These are phyloP conservation scores for Paracanthobrama guichenoti DNA, from an alignment of 2,113 vertebrate species.

Conservation along the genomic window DNA sequence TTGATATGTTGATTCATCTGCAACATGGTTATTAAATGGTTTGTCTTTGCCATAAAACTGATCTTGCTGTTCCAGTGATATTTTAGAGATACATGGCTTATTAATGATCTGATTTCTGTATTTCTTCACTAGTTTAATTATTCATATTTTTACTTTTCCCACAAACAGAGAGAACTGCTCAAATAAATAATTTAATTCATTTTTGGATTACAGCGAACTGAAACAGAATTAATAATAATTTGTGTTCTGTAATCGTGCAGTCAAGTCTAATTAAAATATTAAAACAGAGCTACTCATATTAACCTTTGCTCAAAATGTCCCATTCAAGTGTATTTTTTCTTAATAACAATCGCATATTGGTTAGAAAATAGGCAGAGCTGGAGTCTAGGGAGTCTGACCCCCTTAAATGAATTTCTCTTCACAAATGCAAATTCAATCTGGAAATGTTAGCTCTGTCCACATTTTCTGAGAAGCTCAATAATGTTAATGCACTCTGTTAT, in stretches of 20 bases:
- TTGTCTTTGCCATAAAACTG: neutral
- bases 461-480: neutral
- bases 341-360: neutral
- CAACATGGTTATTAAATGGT: neutral
- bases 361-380: neutral
- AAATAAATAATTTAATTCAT: neutral
- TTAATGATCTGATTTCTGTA: neutral
- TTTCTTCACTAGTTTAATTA: neutral
- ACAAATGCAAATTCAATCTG: neutral
- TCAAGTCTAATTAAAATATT: neutral
- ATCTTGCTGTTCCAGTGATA: neutral
- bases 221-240: neutral
- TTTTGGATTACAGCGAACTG: neutral
- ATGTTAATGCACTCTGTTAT: neutral
- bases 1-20: neutral
- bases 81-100: neutral
- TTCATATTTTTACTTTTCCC: neutral
- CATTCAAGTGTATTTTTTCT: neutral
- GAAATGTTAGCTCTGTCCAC: neutral
- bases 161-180: neutral
- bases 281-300: neutral
- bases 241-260: neutral
- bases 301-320: neutral
- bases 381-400: no score
- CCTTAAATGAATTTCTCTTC: neutral